Evolutionary conservation across 2,888 invertebrate species (phyloP).

Genomic region (Ashinkailepas kermadecensis): DNA sequence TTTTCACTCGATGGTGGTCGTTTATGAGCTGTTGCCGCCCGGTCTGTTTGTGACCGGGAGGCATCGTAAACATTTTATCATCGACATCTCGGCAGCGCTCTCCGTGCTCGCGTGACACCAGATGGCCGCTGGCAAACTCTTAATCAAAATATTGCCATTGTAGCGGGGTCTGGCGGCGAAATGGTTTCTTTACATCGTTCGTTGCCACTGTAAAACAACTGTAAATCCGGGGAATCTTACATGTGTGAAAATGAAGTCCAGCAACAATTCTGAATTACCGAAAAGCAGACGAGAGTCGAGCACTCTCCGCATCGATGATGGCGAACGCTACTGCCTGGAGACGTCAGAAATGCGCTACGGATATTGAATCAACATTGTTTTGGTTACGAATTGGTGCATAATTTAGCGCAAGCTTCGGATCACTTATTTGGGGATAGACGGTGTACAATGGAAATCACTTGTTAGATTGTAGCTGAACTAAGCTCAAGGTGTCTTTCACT

Average conservation of each 20-base stretch:
- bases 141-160: background rate
- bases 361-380: no score
- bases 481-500: no score
- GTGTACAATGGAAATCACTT: no score
- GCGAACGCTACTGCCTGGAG: background rate
- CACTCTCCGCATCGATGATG: background rate
- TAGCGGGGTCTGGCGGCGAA: background rate
- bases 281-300: background rate
- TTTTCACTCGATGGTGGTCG: background rate
- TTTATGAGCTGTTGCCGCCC: background rate
- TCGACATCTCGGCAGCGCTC: background rate
- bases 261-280: background rate
- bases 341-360: no score
- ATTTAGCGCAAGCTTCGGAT: no score
- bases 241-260: background rate
- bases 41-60: background rate
- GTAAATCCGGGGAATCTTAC: background rate
- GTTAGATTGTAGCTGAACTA: no score
- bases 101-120: background rate
- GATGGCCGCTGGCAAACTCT: background rate
- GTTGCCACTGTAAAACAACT: background rate
- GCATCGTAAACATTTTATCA: background rate
- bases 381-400: no score
- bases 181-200: background rate
- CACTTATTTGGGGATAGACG: no score